Percentiles rank a stretch among this genome's conserved stretches.
Evolutionary conservation across 1,140 invertebrate genomes (phyloP).

Genomic region (Zaprionus gabonicus): DNA sequence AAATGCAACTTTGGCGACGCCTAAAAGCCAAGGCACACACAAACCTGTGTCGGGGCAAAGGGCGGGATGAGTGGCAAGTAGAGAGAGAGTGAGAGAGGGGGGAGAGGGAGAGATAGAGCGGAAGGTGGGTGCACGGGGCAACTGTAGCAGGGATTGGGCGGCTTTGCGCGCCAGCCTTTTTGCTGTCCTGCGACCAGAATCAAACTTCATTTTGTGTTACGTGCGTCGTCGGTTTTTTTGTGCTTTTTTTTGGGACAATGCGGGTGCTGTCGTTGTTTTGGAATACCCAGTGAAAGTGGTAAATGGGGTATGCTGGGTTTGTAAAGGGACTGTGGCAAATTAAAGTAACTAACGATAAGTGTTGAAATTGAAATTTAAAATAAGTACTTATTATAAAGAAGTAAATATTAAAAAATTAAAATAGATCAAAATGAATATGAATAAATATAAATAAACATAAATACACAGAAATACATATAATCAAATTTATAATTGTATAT

Average conservation of each 20-base stretch:
- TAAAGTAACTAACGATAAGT: no score
- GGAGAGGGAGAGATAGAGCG: not conserved
- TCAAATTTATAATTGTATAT: no score
- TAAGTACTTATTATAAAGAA: no score
- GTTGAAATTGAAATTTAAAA: no score
- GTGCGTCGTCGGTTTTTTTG: slow-evolving; percentile 29
- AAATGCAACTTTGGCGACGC: slow-evolving; percentile 55
- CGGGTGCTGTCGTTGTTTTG: not conserved
- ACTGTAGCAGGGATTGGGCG: not conserved
- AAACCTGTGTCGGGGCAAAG: slow-evolving; percentile 28
- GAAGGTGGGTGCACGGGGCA: not conserved
- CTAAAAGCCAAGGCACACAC: slow-evolving; percentile 24
- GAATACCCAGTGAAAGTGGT: slow-evolving; percentile 3
- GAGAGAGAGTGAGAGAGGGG: not conserved
- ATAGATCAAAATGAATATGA: no score
- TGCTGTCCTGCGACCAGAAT: slow-evolving; percentile 56
- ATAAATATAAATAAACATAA: no score
- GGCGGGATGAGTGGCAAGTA: not conserved
- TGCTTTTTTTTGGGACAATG: slow-evolving; percentile 16
- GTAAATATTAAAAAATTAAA: no score
- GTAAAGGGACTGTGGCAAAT: no score
- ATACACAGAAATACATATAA: no score
- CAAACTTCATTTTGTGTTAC: slow-evolving; percentile 68
- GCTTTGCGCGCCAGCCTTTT: slow-evolving; percentile 57
- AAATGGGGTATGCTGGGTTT: not conserved